These are phyloP conservation scores for Macroglossus sobrinus DNA, from an alignment of 2,113 vertebrate species.

Conservation along the genomic window DNA sequence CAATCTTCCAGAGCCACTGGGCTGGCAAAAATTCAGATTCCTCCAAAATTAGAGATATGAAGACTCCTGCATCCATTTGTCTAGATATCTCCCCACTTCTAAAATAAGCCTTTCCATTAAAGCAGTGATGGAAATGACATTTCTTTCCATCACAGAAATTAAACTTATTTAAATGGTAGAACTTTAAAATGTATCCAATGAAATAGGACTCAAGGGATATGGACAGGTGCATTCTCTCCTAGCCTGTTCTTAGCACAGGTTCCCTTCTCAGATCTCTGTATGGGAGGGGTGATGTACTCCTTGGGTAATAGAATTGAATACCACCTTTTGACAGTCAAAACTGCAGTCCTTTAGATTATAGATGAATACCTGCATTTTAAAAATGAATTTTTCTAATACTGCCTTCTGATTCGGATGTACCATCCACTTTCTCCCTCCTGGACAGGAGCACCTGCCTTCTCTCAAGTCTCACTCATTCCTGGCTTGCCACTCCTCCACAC, in stretches of 20 bases:
- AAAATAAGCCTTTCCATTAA: background rate
- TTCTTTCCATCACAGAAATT: conserved; percentile 25
- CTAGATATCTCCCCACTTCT: background rate
- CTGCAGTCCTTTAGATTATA: background rate
- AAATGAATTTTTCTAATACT: background rate
- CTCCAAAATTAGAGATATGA: background rate
- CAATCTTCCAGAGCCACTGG: background rate
- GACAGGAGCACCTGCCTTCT: background rate
- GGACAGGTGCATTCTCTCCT: background rate
- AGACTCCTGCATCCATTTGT: background rate
- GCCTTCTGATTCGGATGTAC: background rate
- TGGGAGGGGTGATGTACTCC: background rate
- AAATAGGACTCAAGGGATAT: conserved; percentile 1
- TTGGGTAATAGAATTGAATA: background rate
- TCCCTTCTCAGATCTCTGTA: background rate
- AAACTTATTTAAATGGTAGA: conserved; percentile 30
- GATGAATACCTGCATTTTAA: background rate
- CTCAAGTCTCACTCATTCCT: background rate
- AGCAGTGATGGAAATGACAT: background rate
- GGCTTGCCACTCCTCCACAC: background rate
- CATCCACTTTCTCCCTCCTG: background rate
- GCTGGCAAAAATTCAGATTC: background rate
- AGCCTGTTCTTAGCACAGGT: background rate
- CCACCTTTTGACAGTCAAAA: background rate
- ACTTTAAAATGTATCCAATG: background rate